Conservation (phyloP, 2,113 vertebrate species). For the Narcine bancroftii region DNA sequence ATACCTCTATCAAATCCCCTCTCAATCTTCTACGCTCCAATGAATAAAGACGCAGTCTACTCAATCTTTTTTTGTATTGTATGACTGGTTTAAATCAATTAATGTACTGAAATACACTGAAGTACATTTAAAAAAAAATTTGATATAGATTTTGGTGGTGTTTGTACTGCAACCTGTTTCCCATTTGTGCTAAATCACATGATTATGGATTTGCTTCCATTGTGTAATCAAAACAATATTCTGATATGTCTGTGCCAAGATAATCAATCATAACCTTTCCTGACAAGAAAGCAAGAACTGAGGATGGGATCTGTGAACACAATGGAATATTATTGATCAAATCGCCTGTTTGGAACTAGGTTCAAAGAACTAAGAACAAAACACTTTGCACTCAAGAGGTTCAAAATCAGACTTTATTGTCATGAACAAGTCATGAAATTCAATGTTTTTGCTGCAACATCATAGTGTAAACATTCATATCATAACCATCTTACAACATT, state of each 20-base stretch:
- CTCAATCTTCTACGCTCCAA: no score
- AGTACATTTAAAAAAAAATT: not conserved
- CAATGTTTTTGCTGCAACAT: no score
- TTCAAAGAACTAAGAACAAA: slow-evolving; percentile 1
- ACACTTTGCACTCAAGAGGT: not conserved
- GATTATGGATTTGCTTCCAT: not conserved
- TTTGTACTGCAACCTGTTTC: not conserved
- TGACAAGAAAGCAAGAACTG: not conserved
- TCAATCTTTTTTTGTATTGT: no score
- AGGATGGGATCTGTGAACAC: not conserved
- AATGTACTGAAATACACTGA: not conserved
- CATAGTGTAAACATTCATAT: no score
- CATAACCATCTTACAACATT: no score
- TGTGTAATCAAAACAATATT: not conserved
- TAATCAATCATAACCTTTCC: not conserved
- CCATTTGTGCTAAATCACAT: not conserved
- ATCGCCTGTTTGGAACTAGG: not conserved
- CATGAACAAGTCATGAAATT: no score
- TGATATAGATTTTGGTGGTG: not conserved
- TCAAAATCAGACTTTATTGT: no score
- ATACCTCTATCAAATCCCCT: no score
- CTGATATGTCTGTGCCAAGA: not conserved
- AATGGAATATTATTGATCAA: not conserved
- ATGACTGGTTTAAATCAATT: no score
- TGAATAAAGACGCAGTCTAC: no score